phyloP scores from a whole-genome alignment of 2,888 invertebrate genomes.

The Nomada flava region DNA sequence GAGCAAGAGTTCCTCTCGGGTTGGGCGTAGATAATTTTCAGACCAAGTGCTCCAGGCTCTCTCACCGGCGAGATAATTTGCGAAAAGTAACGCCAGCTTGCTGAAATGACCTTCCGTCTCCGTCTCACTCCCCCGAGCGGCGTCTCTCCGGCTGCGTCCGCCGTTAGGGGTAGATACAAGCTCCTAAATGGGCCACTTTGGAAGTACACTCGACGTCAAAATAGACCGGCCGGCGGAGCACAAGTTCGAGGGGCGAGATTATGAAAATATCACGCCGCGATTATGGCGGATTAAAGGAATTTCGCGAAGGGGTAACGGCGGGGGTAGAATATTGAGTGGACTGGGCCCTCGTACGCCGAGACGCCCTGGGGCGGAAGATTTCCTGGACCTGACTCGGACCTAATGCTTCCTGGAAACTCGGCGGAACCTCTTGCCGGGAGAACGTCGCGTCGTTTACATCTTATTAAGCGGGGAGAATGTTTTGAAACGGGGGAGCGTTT shows the following conservation, averaged over 20 bases:
- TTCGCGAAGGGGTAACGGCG: conserved; percentile 24
- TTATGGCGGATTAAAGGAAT: conserved; percentile 52
- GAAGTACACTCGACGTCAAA: conserved; percentile 49
- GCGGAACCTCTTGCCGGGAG: neutral
- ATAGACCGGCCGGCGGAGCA: conserved; percentile 30
- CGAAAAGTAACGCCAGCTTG: conserved; percentile 71
- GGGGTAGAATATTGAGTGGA: conserved; percentile 33
- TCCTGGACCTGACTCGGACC: neutral
- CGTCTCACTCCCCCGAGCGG: conserved; percentile 11
- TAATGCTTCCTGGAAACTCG: neutral
- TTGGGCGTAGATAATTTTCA: conserved; percentile 73
- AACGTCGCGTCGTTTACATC: neutral
- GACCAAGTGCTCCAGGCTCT: conserved; percentile 62
- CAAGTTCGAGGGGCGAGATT: conserved; percentile 44
- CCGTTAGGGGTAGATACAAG: conserved; percentile 33
- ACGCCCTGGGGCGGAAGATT: neutral
- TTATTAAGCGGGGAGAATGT: neutral
- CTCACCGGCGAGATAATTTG: conserved; percentile 73
- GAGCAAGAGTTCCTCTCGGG: conserved; percentile 36
- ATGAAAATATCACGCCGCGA: conserved; percentile 58
- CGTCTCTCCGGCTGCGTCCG: conserved; percentile 25
- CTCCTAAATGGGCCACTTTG: conserved; percentile 62
- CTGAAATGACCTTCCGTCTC: conserved; percentile 48
- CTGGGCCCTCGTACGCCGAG: neutral
- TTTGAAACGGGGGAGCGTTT: too few species aligned